phyloP scores from a whole-genome alignment of 1,140 invertebrate species.

The Leguminivora glycinivorella region DNA sequence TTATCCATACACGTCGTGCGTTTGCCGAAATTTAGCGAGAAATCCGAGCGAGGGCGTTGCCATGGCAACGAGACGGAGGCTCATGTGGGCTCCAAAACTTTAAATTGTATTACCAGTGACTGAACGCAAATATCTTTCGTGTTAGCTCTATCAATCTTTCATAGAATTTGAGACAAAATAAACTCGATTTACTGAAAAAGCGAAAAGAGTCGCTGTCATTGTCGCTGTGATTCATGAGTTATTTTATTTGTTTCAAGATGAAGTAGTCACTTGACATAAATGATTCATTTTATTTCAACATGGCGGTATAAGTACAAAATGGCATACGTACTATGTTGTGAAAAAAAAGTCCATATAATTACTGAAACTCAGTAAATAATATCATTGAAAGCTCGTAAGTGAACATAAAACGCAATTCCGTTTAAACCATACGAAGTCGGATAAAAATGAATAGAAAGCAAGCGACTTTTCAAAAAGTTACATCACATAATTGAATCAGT shows the following conservation, averaged over 20 bases:
- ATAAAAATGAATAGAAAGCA: constrained; percentile 28
- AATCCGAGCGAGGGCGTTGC: constrained; percentile 63
- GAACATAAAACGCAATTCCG: constrained; percentile 2
- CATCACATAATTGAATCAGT: constrained; percentile 56
- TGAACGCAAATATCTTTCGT: constrained; percentile 58
- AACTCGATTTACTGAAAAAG: neutral
- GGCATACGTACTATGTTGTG: too few species aligned
- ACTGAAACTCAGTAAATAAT: constrained; percentile 15
- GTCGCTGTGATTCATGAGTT: neutral
- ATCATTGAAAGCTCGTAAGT: constrained; percentile 7
- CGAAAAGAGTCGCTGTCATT: neutral
- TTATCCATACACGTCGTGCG: constrained; percentile 59
- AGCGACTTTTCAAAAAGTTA: constrained; percentile 39
- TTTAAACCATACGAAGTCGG: constrained; percentile 9
- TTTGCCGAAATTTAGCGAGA: constrained; percentile 61
- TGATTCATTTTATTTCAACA: too few species aligned
- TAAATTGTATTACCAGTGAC: constrained; percentile 73
- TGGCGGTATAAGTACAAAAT: too few species aligned
- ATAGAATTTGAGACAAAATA: constrained; percentile 29
- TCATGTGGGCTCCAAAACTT: constrained; percentile 74
- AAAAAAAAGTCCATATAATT: neutral
- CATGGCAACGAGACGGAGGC: constrained; percentile 67
- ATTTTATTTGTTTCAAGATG: neutral
- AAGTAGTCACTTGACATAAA: neutral
- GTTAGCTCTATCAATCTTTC: constrained; percentile 47